phyloP scores from a whole-genome alignment of 2,113 vertebrate species.

The Archilochus colubris region DNA sequence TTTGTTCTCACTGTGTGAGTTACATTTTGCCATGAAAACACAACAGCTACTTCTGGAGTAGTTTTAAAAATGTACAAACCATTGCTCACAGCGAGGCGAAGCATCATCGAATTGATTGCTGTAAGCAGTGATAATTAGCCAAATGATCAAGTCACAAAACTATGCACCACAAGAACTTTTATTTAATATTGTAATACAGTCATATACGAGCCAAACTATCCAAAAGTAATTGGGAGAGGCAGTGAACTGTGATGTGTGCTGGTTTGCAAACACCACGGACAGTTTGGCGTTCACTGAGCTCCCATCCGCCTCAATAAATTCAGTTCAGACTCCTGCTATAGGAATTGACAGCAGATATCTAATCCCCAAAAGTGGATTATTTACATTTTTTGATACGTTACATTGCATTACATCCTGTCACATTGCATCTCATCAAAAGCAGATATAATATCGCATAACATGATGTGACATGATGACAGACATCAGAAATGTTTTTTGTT shows the following conservation, averaged over 20 bases:
- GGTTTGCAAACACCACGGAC: conserved; percentile 70
- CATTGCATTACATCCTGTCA: conserved; percentile 81
- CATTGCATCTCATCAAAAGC: conserved; percentile 68
- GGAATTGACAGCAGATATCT: conserved; percentile 81
- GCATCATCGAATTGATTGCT: conserved; percentile 25
- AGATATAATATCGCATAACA: conserved; percentile 74
- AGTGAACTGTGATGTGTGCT: conserved; percentile 70
- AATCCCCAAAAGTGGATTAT: conserved; percentile 80
- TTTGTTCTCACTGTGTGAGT: not conserved
- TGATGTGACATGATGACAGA: conserved; percentile 74
- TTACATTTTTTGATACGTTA: conserved; percentile 85
- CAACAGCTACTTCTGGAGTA: not conserved
- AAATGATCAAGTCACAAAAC: conserved; percentile 66
- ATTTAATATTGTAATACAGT: conserved; percentile 56
- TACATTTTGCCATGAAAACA: not conserved
- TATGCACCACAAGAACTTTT: conserved; percentile 73
- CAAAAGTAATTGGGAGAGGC: conserved; percentile 79
- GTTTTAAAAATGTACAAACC: not conserved
- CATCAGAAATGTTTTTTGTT: conserved; percentile 61
- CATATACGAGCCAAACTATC: conserved; percentile 73
- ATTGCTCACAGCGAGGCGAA: fast-evolving
- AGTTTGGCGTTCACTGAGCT: conserved; percentile 70
- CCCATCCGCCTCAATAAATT: conserved; percentile 77
- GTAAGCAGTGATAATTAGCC: conserved; percentile 65
- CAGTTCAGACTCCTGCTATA: conserved; percentile 67